Base-by-base conservation (phyloP, 2,113 vertebrate genomes). In the Bubalus kerabau region DNA sequence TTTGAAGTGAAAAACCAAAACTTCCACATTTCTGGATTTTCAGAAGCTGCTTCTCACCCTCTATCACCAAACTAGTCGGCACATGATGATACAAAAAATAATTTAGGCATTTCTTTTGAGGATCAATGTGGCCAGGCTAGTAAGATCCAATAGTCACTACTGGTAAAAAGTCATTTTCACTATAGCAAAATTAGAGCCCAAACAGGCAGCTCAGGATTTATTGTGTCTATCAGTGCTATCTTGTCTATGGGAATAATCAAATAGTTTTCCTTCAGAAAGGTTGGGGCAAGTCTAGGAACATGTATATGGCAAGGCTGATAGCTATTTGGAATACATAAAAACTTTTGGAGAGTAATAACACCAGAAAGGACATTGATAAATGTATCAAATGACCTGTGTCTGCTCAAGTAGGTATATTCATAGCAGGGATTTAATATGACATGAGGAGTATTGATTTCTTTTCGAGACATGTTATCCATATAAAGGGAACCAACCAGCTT, bases 201-300 rank as follows among this genome's bases (percentile, higher is more conserved):
- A 97, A 26, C 76, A 56, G 95, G 90, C n/a, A 96, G 94, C 81
- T 46, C 21, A 97, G 64, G 96, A 97, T 95, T 83, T 97, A 78
- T 80, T 92, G 80, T 64, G 97, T 62, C 83, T 84, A 92, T 94
- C 74, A 94, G 91, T 7, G 10, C 0, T 50, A 76, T 74, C 50
- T 83, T 87, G 76, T 91, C 87, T 74, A 36, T 40, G 26, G 28
- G 90, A 98, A 95, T 67, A 98, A 87, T 56, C 85, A 84, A 85
- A 86, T 43, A 48, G 26, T 91, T n/a, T 59, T 78, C 15, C 64
- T 91, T 82, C n/a, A 40, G 26, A 84, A 90, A 94, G 48, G 46
- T 90, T 95, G 71, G 40, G 74, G 85, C 76, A 83, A 87, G 21
- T 96, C 82, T 97, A 64, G 95, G 97, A 86, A 94, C 16, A 24